Evolutionary conservation across 2,888 invertebrate genomes (phyloP).

Genomic region (Ectemnius cavifrons): DNA sequence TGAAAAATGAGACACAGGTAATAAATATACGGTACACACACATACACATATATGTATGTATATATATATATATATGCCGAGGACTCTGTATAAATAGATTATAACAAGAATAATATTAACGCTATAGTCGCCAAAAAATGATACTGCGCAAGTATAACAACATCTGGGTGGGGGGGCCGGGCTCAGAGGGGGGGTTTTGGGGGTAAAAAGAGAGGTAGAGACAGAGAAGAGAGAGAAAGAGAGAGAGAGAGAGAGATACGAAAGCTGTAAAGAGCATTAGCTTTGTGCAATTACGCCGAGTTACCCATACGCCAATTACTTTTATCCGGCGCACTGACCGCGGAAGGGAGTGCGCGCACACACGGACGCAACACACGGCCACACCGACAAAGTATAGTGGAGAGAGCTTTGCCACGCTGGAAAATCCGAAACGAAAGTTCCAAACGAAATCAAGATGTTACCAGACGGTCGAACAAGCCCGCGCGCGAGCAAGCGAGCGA

Average conservation of each 20-base stretch:
- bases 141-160: conserved; percentile 46
- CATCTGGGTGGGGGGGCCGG: conserved; percentile 19
- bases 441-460: conserved; percentile 26
- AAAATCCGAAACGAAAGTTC: conserved; percentile 22
- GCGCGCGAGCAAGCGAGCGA: no score
- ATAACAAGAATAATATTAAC: conserved; percentile 30
- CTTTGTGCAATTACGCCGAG: conserved; percentile 59
- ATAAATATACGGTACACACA: conserved; percentile 29
- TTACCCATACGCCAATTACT: conserved; percentile 38
- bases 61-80: conserved; percentile 22
- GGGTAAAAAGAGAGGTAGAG: no score
- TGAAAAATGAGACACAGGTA: conserved; percentile 59
- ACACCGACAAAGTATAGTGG: neutral
- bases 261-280: conserved; percentile 67
- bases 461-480: no score
- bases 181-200: no score
- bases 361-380: no score
- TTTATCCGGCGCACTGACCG: neutral
- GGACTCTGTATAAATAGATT: conserved; percentile 16
- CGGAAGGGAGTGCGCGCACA: no score
- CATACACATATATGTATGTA: conserved; percentile 23
- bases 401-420: neutral
- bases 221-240: no score
- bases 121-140: conserved; percentile 48
- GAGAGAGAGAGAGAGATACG: conserved; percentile 40